phyloP scores from a whole-genome alignment of 2,113 vertebrate species.

The Dendrocopos noguchii region DNA sequence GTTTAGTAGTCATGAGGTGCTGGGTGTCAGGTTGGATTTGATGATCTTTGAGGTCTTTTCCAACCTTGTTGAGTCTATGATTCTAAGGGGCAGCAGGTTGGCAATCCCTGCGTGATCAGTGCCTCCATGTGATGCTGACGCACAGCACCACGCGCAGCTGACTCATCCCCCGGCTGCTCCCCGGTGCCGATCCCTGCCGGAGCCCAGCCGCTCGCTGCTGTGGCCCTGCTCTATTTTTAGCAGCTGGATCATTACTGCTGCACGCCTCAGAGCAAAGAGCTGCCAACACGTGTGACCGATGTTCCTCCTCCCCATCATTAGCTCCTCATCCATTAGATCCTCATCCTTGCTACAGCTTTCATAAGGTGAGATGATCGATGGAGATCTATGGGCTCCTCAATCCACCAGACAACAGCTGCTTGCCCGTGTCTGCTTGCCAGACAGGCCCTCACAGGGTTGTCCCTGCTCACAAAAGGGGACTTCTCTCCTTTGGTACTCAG shows the following conservation, averaged over 20 bases:
- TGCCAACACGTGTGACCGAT: background rate
- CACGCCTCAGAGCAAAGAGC: constrained; percentile 42
- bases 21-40: no score
- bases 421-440: no score
- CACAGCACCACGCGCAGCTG: background rate
- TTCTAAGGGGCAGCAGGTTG: background rate
- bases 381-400: background rate
- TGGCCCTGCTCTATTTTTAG: constrained; percentile 75
- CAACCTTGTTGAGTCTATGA: no score
- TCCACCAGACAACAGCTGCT: accelerated
- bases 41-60: no score
- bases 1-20: no score
- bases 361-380: background rate
- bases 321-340: background rate
- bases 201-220: background rate
- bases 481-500: background rate
- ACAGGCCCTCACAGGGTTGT: accelerated
- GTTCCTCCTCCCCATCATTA: constrained; percentile 16
- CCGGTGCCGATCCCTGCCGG: background rate
- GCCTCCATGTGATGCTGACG: constrained; percentile 37
- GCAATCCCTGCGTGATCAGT: background rate
- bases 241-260: constrained; percentile 66
- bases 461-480: background rate
- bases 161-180: constrained; percentile 53
- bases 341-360: background rate